phyloP scores from a whole-genome alignment of 1,140 invertebrate species.

The Tigriopus japonicus region DNA sequence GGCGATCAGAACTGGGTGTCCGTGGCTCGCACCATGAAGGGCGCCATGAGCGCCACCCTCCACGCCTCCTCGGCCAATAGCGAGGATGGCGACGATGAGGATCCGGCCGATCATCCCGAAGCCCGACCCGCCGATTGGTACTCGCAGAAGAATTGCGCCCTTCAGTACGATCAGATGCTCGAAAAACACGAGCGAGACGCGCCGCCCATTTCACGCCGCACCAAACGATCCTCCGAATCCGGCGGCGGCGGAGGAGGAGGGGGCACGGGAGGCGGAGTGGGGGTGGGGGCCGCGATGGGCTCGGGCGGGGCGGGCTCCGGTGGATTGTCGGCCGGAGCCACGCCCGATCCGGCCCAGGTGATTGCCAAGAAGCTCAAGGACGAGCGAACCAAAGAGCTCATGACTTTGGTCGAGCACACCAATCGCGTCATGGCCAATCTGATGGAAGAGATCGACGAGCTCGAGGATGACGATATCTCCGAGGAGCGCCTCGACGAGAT shows the following conservation, averaged over 20 bases:
- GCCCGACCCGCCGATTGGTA: constrained; percentile 7
- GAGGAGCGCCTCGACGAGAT: background rate
- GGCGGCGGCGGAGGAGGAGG: too few species aligned
- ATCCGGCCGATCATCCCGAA: background rate
- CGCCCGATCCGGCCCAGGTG: background rate
- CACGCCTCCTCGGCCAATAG: too few species aligned
- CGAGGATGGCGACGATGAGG: too few species aligned
- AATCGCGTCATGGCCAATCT: background rate
- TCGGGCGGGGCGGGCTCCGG: background rate
- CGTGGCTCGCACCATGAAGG: constrained; percentile 1
- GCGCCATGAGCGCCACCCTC: background rate
- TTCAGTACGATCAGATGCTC: constrained; percentile 7
- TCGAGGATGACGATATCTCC: background rate
- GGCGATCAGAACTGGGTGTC: constrained; percentile 11
- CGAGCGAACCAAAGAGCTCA: background rate
- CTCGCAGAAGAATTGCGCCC: constrained; percentile 12
- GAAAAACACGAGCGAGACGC: background rate
- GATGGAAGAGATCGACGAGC: background rate
- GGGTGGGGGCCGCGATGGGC: background rate
- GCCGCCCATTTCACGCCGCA: background rate
- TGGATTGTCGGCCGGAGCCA: background rate
- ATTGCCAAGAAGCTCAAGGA: background rate
- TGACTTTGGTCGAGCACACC: background rate
- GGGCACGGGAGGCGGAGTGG: too few species aligned
- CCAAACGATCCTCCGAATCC: too few species aligned